Conservation (phyloP, 1,140 invertebrate species). For the Apis florea region DNA sequence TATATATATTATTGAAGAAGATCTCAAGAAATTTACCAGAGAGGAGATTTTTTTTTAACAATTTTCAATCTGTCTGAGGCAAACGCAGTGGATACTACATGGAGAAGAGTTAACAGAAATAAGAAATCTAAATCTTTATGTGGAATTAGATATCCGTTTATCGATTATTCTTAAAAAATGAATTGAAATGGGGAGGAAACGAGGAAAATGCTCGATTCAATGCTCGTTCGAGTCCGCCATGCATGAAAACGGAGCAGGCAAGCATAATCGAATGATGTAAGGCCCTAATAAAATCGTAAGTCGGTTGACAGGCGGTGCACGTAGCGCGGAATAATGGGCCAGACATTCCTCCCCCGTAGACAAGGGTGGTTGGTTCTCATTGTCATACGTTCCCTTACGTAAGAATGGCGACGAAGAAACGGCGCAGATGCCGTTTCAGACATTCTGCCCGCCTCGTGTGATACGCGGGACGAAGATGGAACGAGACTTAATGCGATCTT, state of each 20-base stretch:
- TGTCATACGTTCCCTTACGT: conserved; percentile 64
- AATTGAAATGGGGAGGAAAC: not conserved
- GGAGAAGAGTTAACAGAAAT: too few relatives aligned
- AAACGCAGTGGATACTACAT: too few relatives aligned
- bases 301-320: conserved; percentile 75
- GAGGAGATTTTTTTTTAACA: too few relatives aligned
- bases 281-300: conserved; percentile 80
- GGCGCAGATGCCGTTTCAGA: conserved; percentile 75
- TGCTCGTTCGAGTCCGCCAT: not conserved
- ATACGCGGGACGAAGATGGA: conserved; percentile 60
- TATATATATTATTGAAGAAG: too few relatives aligned
- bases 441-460: conserved; percentile 60
- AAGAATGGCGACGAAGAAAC: conserved; percentile 71
- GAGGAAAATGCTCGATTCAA: not conserved
- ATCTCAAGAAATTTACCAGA: too few relatives aligned
- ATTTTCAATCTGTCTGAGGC: too few relatives aligned
- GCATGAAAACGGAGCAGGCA: conserved; percentile 54
- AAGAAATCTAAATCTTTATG: too few relatives aligned
- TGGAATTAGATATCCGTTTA: too few relatives aligned
- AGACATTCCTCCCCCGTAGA: conserved; percentile 76
- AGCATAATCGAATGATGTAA: conserved; percentile 78
- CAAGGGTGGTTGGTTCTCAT: conserved; percentile 61
- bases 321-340: conserved; percentile 61
- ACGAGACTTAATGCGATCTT: conserved; percentile 73
- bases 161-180: too few relatives aligned